Percentiles rank a stretch among this genome's conserved stretches.
phyloP scores from a whole-genome alignment of 2,888 invertebrate genomes.

The Nephrocerus scutellatus region DNA sequence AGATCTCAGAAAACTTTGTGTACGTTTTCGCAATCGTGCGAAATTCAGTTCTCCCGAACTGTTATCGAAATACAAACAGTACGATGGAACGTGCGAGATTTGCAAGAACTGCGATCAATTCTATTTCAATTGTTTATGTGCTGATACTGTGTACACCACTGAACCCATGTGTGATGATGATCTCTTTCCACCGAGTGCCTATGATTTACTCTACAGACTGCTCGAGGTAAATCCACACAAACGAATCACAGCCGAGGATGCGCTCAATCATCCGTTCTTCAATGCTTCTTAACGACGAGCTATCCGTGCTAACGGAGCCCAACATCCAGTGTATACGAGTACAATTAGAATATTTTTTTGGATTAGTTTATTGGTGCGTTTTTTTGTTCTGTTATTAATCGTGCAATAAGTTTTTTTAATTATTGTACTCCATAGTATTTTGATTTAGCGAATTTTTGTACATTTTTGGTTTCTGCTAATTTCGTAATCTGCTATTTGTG shows the following conservation, averaged over 20 bases:
- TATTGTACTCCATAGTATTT: too few species aligned
- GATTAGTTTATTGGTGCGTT: too few species aligned
- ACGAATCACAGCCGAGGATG: constrained; percentile 66
- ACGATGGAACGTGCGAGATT: constrained; percentile 34
- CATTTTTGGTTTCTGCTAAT: too few species aligned
- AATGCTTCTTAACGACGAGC: constrained; percentile 16
- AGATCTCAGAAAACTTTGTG: constrained; percentile 49
- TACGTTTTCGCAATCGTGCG: constrained; percentile 44
- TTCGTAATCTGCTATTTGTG: too few species aligned
- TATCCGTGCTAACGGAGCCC: neutral
- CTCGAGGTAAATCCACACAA: constrained; percentile 72
- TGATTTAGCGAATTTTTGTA: too few species aligned
- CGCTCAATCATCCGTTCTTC: constrained; percentile 71
- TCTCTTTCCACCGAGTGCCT: constrained; percentile 63
- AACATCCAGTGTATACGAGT: too few species aligned
- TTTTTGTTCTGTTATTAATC: too few species aligned
- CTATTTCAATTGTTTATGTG: constrained; percentile 45
- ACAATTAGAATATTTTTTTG: too few species aligned
- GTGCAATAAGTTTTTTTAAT: too few species aligned
- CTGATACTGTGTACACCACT: constrained; percentile 33
- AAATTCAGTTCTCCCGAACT: constrained; percentile 37
- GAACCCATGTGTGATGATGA: constrained; percentile 40
- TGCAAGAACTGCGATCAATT: constrained; percentile 47
- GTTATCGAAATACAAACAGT: constrained; percentile 31
- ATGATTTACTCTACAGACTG: constrained; percentile 62